Evolutionary conservation across 2,113 vertebrate species (phyloP), one percentile per base, ranked within the genome.

Genomic region (Ageneiosus marmoratus): DNA sequence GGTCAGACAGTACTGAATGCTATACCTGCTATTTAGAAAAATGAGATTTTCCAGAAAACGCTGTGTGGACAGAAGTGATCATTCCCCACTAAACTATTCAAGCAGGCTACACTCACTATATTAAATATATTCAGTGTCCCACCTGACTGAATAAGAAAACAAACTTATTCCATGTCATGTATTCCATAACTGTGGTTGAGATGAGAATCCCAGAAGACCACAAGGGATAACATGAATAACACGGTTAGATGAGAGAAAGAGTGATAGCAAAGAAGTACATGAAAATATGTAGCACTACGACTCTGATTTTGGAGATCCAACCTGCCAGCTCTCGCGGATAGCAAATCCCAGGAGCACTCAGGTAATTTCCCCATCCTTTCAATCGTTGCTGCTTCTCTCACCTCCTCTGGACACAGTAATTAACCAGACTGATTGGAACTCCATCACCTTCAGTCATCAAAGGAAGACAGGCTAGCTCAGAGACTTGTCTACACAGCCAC

Each of bases 401-500:
- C 89, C 87, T 91, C 88, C 63, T 86, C 63, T 84, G 87, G 87
- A 91, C 88, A 89, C 85, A 90, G 89, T 92, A 93, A 93, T 93
- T 92, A 94, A 91, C 87, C 87, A 89, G 79, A 85, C 86, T 91
- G 91, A 93, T 90, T 90, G 89, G 90, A 92, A 88, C 90, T 89
- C 83, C 79, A 89, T 88, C 87, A 88, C 85, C 81, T 73, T 84
- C 88, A 51, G 62, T 89, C 89, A 92, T 91, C 89, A 88, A 86
- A 86, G 83, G n/a, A 67, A 88, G 90, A 89, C 88, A 77, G 44
- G 48, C 13, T 32, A 82, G 80, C 65, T 88, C 87, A 86, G 84
- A 86, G 87, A 89, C 70, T 80, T 72, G 74, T 82, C 88, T 79
- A 13, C 77, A 44, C 89, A 88, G 88, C 89, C 76, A 29, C 86